Conservation (phyloP, 92 coral and sea anemone species). For the Paramuricea clavata region DNA sequence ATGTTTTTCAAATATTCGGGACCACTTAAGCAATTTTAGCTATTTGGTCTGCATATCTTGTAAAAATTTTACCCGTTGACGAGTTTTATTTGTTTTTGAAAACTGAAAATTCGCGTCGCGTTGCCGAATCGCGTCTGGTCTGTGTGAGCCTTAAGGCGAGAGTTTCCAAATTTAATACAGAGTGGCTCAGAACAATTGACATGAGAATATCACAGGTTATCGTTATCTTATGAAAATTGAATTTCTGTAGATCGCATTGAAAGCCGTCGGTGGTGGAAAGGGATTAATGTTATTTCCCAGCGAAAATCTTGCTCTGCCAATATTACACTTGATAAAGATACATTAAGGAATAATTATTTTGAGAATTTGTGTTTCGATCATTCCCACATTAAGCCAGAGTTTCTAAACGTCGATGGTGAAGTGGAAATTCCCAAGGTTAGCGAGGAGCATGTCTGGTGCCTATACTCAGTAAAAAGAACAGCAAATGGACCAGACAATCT, state of each 20-base stretch:
- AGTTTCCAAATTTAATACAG: not conserved
- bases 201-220: too few relatives aligned
- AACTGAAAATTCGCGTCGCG: too few relatives aligned
- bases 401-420: too few relatives aligned
- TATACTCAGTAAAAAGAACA: slow-evolving; percentile 42
- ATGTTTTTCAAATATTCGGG: too few relatives aligned
- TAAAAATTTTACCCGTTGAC: too few relatives aligned
- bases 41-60: too few relatives aligned
- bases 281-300: slow-evolving; percentile 32
- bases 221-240: too few relatives aligned
- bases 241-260: not conserved
- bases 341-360: slow-evolving; percentile 38
- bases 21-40: too few relatives aligned
- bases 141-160: too few relatives aligned
- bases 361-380: not conserved
- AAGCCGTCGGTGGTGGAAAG: slow-evolving; percentile 46
- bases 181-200: not conserved
- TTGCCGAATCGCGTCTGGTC: too few relatives aligned
- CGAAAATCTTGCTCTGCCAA: not conserved
- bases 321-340: slow-evolving; percentile 12
- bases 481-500: slow-evolving; percentile 58
- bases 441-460: slow-evolving; percentile 45
- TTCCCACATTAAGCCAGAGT: too few relatives aligned
- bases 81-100: too few relatives aligned
- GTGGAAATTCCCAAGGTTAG: not conserved